Evolutionary conservation across 2,113 vertebrate species (phyloP).

Genomic region (Solea senegalensis): DNA sequence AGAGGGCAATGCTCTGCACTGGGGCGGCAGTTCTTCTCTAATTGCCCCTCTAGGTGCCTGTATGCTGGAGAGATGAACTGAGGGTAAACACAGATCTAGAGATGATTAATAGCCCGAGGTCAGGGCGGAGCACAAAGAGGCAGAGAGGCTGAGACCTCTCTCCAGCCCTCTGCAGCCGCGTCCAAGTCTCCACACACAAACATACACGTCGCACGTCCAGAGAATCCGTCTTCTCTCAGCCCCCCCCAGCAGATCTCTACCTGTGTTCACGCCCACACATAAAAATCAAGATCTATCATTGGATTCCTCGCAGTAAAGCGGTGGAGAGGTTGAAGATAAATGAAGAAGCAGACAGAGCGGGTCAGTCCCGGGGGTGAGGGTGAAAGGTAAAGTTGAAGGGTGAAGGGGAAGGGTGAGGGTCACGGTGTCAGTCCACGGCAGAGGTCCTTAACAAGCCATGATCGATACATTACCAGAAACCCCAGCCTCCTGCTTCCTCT

Average conservation of each 20-base stretch:
- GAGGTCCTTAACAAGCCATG: constrained; percentile 70
- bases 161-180: constrained; percentile 42
- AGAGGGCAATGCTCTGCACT: constrained; percentile 66
- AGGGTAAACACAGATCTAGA: constrained; percentile 80
- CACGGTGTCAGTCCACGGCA: constrained; percentile 38
- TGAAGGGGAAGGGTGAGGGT: constrained; percentile 70
- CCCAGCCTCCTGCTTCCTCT: constrained; percentile 24
- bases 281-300: constrained; percentile 18
- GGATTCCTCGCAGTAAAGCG: background rate
- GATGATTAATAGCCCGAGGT: constrained; percentile 80
- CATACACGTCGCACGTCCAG: constrained; percentile 9
- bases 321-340: constrained; percentile 22
- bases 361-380: constrained; percentile 52
- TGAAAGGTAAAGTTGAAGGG: constrained; percentile 68
- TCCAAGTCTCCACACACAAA: constrained; percentile 40
- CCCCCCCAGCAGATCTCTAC: constrained; percentile 13
- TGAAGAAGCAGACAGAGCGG: constrained; percentile 31
- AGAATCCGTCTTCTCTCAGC: background rate
- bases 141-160: constrained; percentile 69
- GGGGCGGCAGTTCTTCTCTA: constrained; percentile 72
- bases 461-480: constrained; percentile 66
- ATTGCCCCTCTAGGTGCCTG: constrained; percentile 81
- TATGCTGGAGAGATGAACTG: constrained; percentile 77
- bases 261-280: constrained; percentile 11
- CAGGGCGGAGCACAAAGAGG: constrained; percentile 68